Conservation (phyloP, 1,140 invertebrate species). For the Ridgeia piscesae region DNA sequence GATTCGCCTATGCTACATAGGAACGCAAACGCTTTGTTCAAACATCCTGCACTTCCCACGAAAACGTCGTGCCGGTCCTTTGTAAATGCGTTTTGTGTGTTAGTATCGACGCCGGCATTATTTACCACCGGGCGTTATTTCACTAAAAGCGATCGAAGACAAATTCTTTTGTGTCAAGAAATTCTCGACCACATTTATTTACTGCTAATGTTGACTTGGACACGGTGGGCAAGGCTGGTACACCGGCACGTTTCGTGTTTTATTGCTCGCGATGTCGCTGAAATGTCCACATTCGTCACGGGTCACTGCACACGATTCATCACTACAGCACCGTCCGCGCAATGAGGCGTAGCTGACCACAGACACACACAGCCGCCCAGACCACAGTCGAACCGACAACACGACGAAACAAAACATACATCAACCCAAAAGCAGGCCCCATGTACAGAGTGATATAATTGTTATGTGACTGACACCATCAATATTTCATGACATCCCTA, state of each 20-base stretch:
- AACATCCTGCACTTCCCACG: neutral
- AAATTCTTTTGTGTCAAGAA: neutral
- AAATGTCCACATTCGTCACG: constrained; percentile 4
- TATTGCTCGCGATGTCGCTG: neutral
- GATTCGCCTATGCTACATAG: neutral
- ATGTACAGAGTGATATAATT: neutral
- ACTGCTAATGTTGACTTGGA: neutral
- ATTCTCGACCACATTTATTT: neutral
- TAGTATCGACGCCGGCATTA: neutral
- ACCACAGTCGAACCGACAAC: neutral
- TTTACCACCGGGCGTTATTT: neutral
- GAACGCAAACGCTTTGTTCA: neutral
- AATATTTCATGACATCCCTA: neutral
- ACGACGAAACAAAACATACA: neutral
- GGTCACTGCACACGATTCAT: neutral
- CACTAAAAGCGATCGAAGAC: neutral
- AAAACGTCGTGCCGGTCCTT: neutral
- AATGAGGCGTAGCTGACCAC: neutral
- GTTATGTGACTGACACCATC: too few relatives aligned
- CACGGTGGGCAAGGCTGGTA: neutral
- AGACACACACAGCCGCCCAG: neutral
- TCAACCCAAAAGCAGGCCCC: neutral
- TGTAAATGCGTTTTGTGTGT: neutral
- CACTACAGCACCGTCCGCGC: neutral
- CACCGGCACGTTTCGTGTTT: neutral